These are phyloP conservation scores for Oceanodroma leucorhoa DNA, from an alignment of 2,797 vertebrate species.

Conservation along the genomic window DNA sequence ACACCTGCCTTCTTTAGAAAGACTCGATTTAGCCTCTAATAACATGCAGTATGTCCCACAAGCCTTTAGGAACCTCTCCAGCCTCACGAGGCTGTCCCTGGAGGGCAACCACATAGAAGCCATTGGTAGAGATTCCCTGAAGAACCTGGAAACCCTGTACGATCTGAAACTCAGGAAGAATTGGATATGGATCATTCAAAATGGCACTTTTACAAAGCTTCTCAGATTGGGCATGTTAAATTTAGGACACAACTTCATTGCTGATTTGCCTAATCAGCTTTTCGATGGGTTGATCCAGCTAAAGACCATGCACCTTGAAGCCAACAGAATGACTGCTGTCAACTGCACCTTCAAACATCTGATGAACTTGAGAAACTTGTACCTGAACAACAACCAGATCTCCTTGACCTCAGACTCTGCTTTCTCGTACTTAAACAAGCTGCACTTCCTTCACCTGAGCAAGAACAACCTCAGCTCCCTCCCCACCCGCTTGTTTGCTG, in stretches of 20 bases:
- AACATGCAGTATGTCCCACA: constrained; percentile 64
- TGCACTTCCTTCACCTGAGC: constrained; percentile 65
- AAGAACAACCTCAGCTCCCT: constrained; percentile 65
- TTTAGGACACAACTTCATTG: constrained; percentile 70
- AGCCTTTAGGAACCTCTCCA: constrained; percentile 60
- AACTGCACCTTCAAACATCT: constrained; percentile 56
- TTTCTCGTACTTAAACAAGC: constrained; percentile 34
- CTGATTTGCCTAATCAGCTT: constrained; percentile 73
- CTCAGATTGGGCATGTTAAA: constrained; percentile 59
- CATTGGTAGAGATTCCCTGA: constrained; percentile 67
- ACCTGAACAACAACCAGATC: constrained; percentile 72
- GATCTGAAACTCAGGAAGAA: constrained; percentile 70
- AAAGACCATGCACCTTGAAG: constrained; percentile 66
- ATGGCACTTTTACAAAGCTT: constrained; percentile 61
- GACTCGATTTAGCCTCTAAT: constrained; percentile 59
- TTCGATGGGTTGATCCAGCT: constrained; percentile 60
- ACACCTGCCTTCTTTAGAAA: constrained; percentile 58
- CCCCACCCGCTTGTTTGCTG: neutral
- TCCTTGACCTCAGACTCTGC: constrained; percentile 17
- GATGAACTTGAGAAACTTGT: constrained; percentile 57
- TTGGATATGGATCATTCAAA: constrained; percentile 69
- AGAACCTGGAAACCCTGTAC: constrained; percentile 21
- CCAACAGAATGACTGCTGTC: constrained; percentile 58
- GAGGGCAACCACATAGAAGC: constrained; percentile 69
- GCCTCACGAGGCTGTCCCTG: constrained; percentile 51